Percentiles rank a stretch among this genome's conserved stretches.
phyloP scores from a whole-genome alignment of 2,888 invertebrate genomes.

The Eupeodes luniger region DNA sequence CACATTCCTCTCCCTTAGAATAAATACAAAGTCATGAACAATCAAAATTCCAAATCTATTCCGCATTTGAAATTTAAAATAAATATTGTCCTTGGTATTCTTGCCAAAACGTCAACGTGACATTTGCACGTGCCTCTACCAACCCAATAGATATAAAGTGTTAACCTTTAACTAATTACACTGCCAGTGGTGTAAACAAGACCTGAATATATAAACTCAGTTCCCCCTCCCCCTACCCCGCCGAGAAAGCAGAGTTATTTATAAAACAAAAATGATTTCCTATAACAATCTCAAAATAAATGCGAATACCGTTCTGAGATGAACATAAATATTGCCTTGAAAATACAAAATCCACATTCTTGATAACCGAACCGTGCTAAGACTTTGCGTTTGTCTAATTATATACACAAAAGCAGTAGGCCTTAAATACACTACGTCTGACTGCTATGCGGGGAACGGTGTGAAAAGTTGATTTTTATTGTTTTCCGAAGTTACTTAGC shows the following conservation, averaged over 20 bases:
- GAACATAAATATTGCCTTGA: conserved; percentile 38
- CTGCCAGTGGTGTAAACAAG: conserved; percentile 44
- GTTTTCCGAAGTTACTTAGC: conserved; percentile 43
- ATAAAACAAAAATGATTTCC: not conserved
- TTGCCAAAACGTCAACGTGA: not conserved
- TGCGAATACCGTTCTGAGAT: conserved; percentile 37
- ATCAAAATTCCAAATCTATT: not conserved
- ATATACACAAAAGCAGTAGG: conserved; percentile 28
- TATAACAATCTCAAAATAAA: not conserved
- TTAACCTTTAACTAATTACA: conserved; percentile 43
- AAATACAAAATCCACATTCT: conserved; percentile 33
- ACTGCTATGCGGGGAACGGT: not conserved
- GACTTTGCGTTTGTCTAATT: conserved; percentile 40
- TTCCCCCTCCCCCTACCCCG: not conserved
- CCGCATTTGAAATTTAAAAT: not conserved
- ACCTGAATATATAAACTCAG: not conserved
- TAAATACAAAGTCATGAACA: too few relatives aligned
- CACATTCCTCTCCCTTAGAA: too few relatives aligned
- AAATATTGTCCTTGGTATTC: conserved; percentile 42
- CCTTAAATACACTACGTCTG: not conserved
- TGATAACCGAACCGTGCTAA: not conserved
- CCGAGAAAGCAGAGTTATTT: conserved; percentile 15
- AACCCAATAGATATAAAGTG: conserved; percentile 12
- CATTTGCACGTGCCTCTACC: not conserved
- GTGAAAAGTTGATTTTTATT: conserved; percentile 54